Base-by-base conservation (phyloP, 1,140 invertebrate genomes). In the Drosophila virilis region DNA sequence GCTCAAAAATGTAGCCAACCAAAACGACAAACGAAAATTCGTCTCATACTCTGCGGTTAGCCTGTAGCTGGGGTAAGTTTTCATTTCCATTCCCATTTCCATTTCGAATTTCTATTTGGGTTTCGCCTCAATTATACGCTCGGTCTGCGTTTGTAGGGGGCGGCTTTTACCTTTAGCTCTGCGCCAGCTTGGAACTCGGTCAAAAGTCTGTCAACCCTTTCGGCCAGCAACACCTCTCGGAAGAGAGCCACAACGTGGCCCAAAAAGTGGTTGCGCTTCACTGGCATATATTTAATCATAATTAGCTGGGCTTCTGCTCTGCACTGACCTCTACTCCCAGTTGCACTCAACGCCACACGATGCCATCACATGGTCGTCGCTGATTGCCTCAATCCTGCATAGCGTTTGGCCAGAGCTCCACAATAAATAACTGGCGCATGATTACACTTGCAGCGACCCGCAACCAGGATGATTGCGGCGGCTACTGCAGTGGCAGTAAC, bases 131-230 rank as follows among this genome's bases (percentile, higher is more conserved):
- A 86, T 86, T 86, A 86, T 77, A 88, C 82, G 83, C 60, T 82
- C 71, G 65, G 80, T 13, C 77, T 71, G 68, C 28, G 28, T 38
- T 48, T 15, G 7, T 17, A 40, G 62, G 55, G 35, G 17, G 55
- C 15, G 38, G 43, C 54, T 59, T 37, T 42, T 46, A 10, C 38
- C 22, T 38, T 13, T 37, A 17, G 13, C 46, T 7, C 28, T 35
- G 50, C 50, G 50, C 48, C 46, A 15, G 33, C 6, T 37, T 67
- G 75, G 72, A 88, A 88, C 68, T 88, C 77, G 84, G 84, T 88
- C 84, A 88, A 66, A 80, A 74, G 77, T 80, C 77, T 67, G 70
- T 89, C 74, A 80, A 88, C 84, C 84, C 84, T 80, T 88, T 89
- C 74, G 59, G 73, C 55, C 66, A 42, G 8, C 28, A 74, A 88